Conservation (phyloP, 2,888 invertebrate species). For the Helobdella robusta region DNA sequence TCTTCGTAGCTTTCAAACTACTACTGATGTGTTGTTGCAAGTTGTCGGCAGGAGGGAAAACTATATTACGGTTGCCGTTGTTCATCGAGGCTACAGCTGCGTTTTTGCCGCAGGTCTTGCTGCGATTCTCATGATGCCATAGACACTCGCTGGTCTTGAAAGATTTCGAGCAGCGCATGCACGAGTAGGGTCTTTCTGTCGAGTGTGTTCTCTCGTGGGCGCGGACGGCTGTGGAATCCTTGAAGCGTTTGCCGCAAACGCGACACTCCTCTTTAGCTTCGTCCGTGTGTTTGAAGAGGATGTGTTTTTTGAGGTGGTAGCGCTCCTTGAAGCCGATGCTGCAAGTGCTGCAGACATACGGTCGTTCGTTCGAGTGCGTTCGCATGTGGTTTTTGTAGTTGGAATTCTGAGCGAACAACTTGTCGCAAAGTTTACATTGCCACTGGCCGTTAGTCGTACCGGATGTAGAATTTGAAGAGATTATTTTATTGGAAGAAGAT, state of each 20-base stretch:
- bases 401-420: slow-evolving; percentile 35
- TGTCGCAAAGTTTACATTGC: slow-evolving; percentile 35
- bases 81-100: neutral
- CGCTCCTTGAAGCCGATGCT: slow-evolving; percentile 37
- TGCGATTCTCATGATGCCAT: slow-evolving; percentile 37
- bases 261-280: slow-evolving; percentile 36
- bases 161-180: slow-evolving; percentile 34
- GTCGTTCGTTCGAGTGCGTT: slow-evolving; percentile 36
- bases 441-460: slow-evolving; percentile 29
- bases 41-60: too few species aligned
- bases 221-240: slow-evolving; percentile 37
- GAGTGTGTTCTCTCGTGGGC: slow-evolving; percentile 37
- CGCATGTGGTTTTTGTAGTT: slow-evolving; percentile 37
- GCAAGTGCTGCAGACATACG: slow-evolving; percentile 36
- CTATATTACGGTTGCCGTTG: too few species aligned
- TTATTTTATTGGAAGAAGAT: too few species aligned
- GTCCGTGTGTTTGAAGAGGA: slow-evolving; percentile 36
- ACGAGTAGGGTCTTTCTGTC: slow-evolving; percentile 34
- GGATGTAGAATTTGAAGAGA: too few species aligned
- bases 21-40: too few species aligned
- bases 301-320: slow-evolving; percentile 37
- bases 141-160: slow-evolving; percentile 38
- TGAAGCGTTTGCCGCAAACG: slow-evolving; percentile 36
- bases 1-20: too few species aligned
- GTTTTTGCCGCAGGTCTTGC: slow-evolving; percentile 35